These are phyloP conservation scores for Ligdia adustata DNA, from an alignment of 2,888 invertebrate species.

Conservation along the genomic window DNA sequence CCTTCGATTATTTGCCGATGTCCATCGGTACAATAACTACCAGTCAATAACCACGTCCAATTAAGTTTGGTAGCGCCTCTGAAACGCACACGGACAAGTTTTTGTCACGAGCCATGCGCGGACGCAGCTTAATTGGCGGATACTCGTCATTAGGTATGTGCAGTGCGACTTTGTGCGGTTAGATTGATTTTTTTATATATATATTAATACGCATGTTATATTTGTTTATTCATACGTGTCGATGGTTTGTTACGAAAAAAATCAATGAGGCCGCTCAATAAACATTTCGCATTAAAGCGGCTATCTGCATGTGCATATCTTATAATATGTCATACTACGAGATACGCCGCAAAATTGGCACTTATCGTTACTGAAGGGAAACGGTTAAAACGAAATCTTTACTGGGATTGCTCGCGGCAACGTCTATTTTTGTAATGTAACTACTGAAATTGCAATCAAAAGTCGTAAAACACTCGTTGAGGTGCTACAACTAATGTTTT, in stretches of 20 bases:
- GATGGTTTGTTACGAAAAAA: conserved; percentile 5
- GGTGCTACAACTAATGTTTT: conserved; percentile 36
- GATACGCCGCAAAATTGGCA: conserved; percentile 12
- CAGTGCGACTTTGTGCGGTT: conserved; percentile 40
- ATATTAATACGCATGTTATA: conserved; percentile 10
- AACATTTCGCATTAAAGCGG: conserved; percentile 12
- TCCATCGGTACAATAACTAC: conserved; percentile 59
- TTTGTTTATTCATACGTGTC: conserved; percentile 15
- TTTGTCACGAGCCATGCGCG: conserved; percentile 62
- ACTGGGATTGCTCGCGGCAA: conserved; percentile 6
- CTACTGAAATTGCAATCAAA: conserved; percentile 18
- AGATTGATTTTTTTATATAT: conserved; percentile 33
- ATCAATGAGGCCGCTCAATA: conserved; percentile 13
- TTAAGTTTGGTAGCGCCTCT: conserved; percentile 81
- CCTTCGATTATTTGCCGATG: conserved; percentile 66
- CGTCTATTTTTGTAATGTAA: conserved; percentile 10
- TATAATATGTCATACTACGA: conserved; percentile 15
- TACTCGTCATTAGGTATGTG: conserved; percentile 73
- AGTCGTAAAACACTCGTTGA: conserved; percentile 16
- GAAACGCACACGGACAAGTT: conserved; percentile 67
- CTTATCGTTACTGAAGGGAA: conserved; percentile 7
- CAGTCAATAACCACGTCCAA: conserved; percentile 72
- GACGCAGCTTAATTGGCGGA: conserved; percentile 73
- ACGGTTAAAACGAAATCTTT: conserved; percentile 5
- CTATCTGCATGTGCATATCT: conserved; percentile 18